Conservation (phyloP, 2,888 invertebrate genomes). For the Synanthedon andrenaeformis region DNA sequence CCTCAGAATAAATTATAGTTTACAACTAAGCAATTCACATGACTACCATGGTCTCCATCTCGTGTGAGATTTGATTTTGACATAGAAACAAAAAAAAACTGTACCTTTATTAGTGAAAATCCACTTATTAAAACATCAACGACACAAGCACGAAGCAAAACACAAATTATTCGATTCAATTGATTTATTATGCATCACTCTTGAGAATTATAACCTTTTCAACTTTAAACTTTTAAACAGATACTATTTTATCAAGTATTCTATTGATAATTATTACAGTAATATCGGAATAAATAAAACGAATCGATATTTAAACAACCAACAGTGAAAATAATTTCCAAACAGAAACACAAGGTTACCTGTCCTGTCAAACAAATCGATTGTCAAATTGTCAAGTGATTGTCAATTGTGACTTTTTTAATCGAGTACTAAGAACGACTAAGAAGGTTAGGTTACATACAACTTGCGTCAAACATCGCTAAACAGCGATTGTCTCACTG, state of each 20-base stretch:
- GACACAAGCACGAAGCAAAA: conserved; percentile 9
- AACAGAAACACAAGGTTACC: conserved; percentile 31
- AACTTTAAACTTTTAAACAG: neutral
- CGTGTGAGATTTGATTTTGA: neutral
- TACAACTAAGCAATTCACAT: neutral
- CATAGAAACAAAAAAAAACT: conserved; percentile 12
- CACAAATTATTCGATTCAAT: conserved; percentile 14
- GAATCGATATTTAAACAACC: conserved; percentile 5
- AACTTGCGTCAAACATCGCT: conserved; percentile 17
- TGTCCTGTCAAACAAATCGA: conserved; percentile 46
- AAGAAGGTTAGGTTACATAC: conserved; percentile 14
- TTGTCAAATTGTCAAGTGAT: conserved; percentile 16
- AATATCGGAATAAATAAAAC: conserved; percentile 13
- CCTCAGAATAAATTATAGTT: neutral
- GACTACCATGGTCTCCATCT: neutral
- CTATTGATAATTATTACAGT: conserved; percentile 9
- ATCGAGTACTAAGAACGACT: conserved; percentile 6
- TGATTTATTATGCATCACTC: conserved; percentile 25
- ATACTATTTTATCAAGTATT: conserved; percentile 11
- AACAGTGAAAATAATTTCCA: conserved; percentile 5
- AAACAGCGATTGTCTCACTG: conserved; percentile 21
- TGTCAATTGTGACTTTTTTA: neutral
- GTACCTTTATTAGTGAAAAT: conserved; percentile 14
- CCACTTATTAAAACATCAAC: conserved; percentile 10
- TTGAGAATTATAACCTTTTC: conserved; percentile 10